These are phyloP conservation scores for Callipepla squamata DNA, from an alignment of 2,113 vertebrate genomes.

Conservation along the genomic window DNA sequence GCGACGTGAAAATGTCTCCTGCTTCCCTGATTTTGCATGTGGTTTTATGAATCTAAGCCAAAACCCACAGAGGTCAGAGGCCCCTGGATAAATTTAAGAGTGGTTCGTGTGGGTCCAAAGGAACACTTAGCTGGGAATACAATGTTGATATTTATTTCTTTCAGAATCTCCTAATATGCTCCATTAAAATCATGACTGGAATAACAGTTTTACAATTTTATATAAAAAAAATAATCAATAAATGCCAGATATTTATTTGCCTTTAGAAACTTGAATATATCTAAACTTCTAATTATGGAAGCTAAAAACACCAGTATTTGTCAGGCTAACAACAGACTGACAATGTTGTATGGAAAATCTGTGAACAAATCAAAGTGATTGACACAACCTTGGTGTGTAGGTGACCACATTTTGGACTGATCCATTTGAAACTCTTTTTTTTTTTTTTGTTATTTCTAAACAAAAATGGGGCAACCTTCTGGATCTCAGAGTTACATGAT, in stretches of 20 bases:
- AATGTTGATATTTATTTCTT: not conserved
- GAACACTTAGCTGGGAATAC: not conserved
- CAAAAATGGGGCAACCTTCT: not conserved
- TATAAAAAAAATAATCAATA: not conserved
- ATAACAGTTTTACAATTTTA: not conserved
- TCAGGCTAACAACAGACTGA: not conserved
- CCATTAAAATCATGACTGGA: not conserved
- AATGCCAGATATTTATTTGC: not conserved
- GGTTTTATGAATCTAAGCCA: not conserved
- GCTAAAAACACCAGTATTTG: not conserved
- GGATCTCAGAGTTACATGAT: not conserved
- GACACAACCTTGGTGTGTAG: not conserved
- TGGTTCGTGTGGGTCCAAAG: not conserved
- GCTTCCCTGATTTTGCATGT: rapidly evolving
- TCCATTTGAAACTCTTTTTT: not conserved
- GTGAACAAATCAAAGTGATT: not conserved
- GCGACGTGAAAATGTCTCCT: not conserved
- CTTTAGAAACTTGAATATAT: not conserved
- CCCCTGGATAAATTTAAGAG: not conserved
- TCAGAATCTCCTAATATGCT: not conserved
- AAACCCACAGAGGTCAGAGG: not conserved
- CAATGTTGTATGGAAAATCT: not conserved
- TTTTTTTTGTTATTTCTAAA: not conserved
- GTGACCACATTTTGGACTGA: not conserved
- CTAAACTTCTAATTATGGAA: not conserved